Evolutionary conservation across 1,140 invertebrate genomes (phyloP), one percentile per base, ranked within the genome.

Genomic region (Eumaeus atala): DNA sequence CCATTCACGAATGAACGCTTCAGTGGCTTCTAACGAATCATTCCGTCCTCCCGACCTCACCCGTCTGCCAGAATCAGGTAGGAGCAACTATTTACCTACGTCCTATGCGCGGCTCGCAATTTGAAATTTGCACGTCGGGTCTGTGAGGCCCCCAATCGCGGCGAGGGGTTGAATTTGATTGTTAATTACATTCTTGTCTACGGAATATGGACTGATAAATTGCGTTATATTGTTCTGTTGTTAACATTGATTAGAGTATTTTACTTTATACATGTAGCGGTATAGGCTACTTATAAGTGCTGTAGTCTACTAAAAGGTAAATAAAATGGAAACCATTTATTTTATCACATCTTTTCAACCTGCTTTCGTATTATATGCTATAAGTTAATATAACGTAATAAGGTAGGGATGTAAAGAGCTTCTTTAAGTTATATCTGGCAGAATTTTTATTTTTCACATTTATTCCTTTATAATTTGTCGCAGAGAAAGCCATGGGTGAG

Each of bases 21-120:
- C 62, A 76, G 56, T 83, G 78, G 72, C 71, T 83, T 65, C 79
- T 81, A 81, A 85, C 81, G 81, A 85, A 85, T 83, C 72, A 77
- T 74, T 74, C 78, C 70, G 54, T 67, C 74, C 53, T 67, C 74
- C 53, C 73, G 67, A 64, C 61, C 62, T 54, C 58, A 53, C 38
- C 61, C 64, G 62, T 50, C 58, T 65, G 57, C 63, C 56, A 57
- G 63, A 62, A 66, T 35, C 53, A 61, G 48, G 66, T 67, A 68
- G 48, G 44, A 61, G 48, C 51, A 58, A 63, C 64, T 72, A 70
- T 67, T 64, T 77, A 74, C 74, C 62, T 71, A 75, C 65, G 67
- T 64, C 56, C 67, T 66, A 67, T 72, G 64, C 62, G 62, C 61
- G 68, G 65, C 12, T 35, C 48, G 12, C 48, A 33, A 35, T 74